Evolutionary conservation across 1,140 invertebrate genomes (phyloP).

Genomic region (Drosophila kanapiae): DNA sequence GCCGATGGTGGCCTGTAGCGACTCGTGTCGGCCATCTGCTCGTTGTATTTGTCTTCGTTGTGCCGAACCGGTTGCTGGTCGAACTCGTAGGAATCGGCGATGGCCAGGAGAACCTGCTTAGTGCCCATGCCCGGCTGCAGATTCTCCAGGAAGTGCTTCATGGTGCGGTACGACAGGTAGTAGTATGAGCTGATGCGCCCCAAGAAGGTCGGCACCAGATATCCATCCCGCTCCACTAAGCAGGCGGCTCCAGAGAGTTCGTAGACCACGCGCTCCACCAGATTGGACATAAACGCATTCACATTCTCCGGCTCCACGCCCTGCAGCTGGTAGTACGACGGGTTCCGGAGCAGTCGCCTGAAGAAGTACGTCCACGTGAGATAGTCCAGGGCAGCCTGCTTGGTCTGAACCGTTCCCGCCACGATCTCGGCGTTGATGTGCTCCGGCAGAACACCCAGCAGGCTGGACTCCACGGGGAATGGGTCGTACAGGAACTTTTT

Average conservation of each 20-base stretch:
- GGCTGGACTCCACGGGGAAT: slow-evolving; percentile 98
- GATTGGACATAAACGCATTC: slow-evolving; percentile 90
- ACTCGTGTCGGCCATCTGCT: slow-evolving; percentile 93
- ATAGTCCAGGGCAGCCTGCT: slow-evolving; percentile 98
- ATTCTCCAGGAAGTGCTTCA: slow-evolving; percentile 92
- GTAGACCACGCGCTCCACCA: slow-evolving; percentile 92
- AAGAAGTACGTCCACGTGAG: slow-evolving; percentile 99
- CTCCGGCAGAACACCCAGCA: slow-evolving; percentile 96
- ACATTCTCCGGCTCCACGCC: slow-evolving; percentile 90
- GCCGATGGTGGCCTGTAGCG: slow-evolving; percentile 90
- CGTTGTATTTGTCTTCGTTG: slow-evolving; percentile 98
- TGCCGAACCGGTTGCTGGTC: slow-evolving; percentile 97
- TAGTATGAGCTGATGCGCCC: slow-evolving; percentile 98
- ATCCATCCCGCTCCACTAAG: slow-evolving; percentile 90
- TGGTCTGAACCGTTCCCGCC: slow-evolving; percentile 96
- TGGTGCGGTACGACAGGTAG: slow-evolving; percentile 97
- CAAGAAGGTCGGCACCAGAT: slow-evolving; percentile 92
- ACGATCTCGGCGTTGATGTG: slow-evolving; percentile 99
- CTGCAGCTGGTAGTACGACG: slow-evolving; percentile 95
- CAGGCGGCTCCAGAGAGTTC: slow-evolving; percentile 92
- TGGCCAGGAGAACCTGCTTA: slow-evolving; percentile 91
- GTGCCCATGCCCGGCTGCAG: slow-evolving; percentile 89
- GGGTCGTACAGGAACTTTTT: slow-evolving; percentile 99
- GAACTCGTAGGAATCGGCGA: slow-evolving; percentile 96
- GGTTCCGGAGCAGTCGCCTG: slow-evolving; percentile 96